These are phyloP conservation scores for Morpho helenor DNA, from an alignment of 2,888 invertebrate genomes.

Conservation along the genomic window DNA sequence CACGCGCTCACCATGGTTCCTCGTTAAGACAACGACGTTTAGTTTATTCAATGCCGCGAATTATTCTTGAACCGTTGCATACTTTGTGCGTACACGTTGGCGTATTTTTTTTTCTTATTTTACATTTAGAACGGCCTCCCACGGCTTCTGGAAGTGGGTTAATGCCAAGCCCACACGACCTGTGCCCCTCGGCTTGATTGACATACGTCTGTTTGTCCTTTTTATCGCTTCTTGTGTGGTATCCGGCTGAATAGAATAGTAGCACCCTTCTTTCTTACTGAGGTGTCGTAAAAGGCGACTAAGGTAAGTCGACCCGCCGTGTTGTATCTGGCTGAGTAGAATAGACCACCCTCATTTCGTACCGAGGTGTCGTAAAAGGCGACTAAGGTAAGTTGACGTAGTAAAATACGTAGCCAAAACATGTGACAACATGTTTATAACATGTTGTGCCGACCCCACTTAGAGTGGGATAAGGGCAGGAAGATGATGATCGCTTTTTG, in stretches of 20 bases:
- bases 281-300: no score
- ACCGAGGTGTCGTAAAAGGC: no score
- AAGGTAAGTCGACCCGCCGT: no score
- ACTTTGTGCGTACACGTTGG: slow-evolving; percentile 45
- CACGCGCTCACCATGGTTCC: slow-evolving; percentile 14
- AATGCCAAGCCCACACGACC: slow-evolving; percentile 73
- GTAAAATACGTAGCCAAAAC: no score
- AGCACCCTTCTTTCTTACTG: no score
- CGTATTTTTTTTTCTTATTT: slow-evolving; percentile 53
- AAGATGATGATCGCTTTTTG: slow-evolving; percentile 13
- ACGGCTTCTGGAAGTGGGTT: slow-evolving; percentile 68
- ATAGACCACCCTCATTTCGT: no score
- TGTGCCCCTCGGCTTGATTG: slow-evolving; percentile 50
- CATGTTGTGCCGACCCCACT: no score
- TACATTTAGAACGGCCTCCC: slow-evolving; percentile 72
- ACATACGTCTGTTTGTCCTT: slow-evolving; percentile 41
- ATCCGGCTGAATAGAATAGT: no score
- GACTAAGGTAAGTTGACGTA: no score
- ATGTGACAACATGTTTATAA: no score
- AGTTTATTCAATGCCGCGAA: slow-evolving; percentile 25
- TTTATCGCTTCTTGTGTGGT: slow-evolving; percentile 14
- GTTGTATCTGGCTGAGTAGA: no score
- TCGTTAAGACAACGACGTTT: slow-evolving; percentile 18
- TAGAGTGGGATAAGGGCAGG: no score
- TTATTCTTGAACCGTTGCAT: slow-evolving; percentile 56